A percentile compares a stretch with the other conserved stretches of the same genome.
Evolutionary conservation across 1,140 invertebrate species (phyloP).

Genomic region (Hermetia illucens): DNA sequence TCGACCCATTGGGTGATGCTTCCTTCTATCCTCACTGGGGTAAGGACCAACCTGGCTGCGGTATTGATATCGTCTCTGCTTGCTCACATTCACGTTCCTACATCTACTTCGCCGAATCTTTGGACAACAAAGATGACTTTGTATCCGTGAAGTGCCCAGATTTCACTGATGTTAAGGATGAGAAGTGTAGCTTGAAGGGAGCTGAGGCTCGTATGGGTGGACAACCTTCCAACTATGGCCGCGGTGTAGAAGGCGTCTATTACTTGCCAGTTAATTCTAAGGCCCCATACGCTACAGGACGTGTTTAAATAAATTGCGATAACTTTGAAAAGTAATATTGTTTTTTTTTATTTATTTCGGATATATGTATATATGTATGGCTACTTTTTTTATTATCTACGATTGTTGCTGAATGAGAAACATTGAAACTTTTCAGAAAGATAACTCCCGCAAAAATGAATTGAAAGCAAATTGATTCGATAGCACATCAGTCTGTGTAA

Average conservation of each 20-base stretch:
- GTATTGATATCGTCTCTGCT: constrained; percentile 19
- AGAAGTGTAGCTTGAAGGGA: constrained; percentile 14
- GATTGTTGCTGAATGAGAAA: no score
- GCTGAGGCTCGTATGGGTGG: constrained; percentile 13
- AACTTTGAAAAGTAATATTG: no score
- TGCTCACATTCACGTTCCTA: constrained; percentile 38
- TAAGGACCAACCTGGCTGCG: constrained; percentile 49
- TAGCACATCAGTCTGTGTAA: no score
- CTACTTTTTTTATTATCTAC: no score
- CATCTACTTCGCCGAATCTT: constrained; percentile 42
- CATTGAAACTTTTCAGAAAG: no score
- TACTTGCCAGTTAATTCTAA: constrained; percentile 12
- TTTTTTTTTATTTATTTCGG: no score
- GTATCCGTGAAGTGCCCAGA: constrained; percentile 9
- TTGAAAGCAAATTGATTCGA: no score
- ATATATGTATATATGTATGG: no score
- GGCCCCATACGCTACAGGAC: constrained; percentile 7
- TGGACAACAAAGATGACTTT: constrained; percentile 8
- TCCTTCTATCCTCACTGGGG: constrained; percentile 62
- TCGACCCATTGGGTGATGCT: constrained; percentile 43
- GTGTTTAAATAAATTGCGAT: background rate
- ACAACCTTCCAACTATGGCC: constrained; percentile 6
- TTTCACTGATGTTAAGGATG: constrained; percentile 13
- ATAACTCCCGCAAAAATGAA: no score
- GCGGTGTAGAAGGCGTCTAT: constrained; percentile 7